phyloP scores from a whole-genome alignment of 2,113 vertebrate species.

The Coryphaenoides rupestris region DNA sequence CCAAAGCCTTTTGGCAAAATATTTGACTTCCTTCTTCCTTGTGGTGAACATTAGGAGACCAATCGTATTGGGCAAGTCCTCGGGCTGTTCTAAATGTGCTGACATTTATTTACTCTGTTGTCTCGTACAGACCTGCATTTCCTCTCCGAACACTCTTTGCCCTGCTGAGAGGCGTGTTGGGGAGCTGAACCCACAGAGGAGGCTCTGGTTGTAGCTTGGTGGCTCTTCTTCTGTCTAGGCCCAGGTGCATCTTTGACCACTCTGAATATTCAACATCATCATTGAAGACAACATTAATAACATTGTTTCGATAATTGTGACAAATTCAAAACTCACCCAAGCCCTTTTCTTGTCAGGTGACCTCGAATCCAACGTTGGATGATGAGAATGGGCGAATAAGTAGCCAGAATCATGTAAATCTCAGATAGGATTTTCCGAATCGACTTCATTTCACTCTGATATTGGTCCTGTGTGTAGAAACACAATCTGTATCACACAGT shows the following conservation, averaged over 20 bases:
- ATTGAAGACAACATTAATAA: too few relatives aligned
- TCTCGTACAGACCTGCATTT: constrained; percentile 1
- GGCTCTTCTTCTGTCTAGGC: not conserved
- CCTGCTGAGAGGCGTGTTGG: not conserved
- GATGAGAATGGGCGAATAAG: constrained; percentile 71
- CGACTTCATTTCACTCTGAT: too few relatives aligned
- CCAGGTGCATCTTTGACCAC: not conserved
- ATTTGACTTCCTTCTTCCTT: too few relatives aligned
- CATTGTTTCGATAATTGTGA: not conserved
- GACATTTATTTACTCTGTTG: too few relatives aligned
- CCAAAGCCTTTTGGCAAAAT: too few relatives aligned
- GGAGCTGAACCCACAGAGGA: too few relatives aligned
- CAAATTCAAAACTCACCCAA: constrained; percentile 54
- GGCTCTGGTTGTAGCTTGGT: too few relatives aligned
- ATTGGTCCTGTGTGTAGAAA: too few relatives aligned
- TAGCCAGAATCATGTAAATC: constrained; percentile 62
- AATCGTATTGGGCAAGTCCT: too few relatives aligned
- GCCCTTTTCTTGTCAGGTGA: constrained; percentile 63
- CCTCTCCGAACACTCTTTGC: not conserved
- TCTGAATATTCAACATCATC: not conserved
- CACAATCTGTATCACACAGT: too few relatives aligned
- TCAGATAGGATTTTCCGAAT: constrained; percentile 24
- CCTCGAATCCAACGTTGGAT: constrained; percentile 75
- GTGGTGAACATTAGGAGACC: too few relatives aligned
- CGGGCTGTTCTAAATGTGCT: too few relatives aligned